phyloP scores from a whole-genome alignment of 2,888 invertebrate genomes.

The Morinoia aosen region DNA sequence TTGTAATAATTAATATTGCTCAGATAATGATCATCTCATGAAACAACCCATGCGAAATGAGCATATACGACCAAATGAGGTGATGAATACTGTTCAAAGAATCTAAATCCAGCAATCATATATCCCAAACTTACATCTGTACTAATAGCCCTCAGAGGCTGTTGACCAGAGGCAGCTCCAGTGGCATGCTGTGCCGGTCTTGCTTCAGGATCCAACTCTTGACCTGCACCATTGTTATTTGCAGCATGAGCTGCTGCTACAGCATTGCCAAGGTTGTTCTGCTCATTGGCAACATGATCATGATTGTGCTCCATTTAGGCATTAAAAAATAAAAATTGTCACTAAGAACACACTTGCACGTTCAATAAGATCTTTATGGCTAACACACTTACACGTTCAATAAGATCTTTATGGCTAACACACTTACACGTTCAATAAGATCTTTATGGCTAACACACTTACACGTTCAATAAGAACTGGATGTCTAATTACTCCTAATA shows the following conservation, averaged over 20 bases:
- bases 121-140: not conserved
- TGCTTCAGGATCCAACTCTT: not conserved
- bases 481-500: not conserved
- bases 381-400: not conserved
- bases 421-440: not conserved
- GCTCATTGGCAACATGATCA: not conserved
- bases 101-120: no score
- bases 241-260: not conserved
- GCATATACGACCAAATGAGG: no score
- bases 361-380: no score
- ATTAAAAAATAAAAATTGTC: not conserved
- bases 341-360: not conserved
- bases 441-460: no score
- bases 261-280: not conserved
- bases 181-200: not conserved
- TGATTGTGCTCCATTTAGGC: constrained; percentile 3
- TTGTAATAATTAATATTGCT: no score
- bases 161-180: not conserved
- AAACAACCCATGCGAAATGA: no score
- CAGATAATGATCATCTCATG: no score
- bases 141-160: not conserved
- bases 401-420: no score
- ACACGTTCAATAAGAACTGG: not conserved
- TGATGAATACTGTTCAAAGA: no score
- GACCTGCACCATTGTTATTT: not conserved